Conservation (phyloP, 2,797 vertebrate species). For the Enteromius thamalakanensis region DNA sequence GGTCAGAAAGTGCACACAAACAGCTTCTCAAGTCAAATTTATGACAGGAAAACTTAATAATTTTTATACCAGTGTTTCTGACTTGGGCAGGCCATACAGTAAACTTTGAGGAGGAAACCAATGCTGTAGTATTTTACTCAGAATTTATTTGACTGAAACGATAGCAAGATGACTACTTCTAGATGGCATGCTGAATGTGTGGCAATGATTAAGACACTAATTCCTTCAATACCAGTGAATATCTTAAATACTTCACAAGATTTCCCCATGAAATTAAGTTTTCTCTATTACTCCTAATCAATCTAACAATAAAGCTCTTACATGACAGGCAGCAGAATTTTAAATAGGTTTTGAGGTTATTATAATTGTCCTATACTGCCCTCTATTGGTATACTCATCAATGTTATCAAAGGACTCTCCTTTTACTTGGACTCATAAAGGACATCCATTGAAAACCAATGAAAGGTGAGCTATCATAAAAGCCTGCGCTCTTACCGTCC, state of each 20-base stretch:
- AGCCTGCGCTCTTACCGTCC: conserved; percentile 74
- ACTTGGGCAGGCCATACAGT: background rate
- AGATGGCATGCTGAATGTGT: background rate
- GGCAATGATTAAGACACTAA: background rate
- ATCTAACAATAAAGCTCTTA: background rate
- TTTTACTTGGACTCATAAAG: background rate
- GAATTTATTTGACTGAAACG: background rate
- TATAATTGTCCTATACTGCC: conserved; percentile 19
- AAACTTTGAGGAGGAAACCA: background rate
- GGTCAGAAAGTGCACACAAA: background rate
- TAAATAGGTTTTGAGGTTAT: background rate
- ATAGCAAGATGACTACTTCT: background rate
- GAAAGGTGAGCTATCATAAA: background rate
- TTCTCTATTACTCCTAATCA: background rate
- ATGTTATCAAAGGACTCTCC: conserved; percentile 3
- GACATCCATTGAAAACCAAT: background rate
- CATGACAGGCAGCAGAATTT: background rate
- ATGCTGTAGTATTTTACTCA: background rate
- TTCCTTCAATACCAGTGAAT: background rate
- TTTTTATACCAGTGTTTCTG: background rate
- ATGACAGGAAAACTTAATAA: background rate
- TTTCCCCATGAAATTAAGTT: background rate
- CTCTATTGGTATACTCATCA: conserved; percentile 4
- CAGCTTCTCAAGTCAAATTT: background rate
- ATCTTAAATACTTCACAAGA: background rate